Base-by-base conservation (phyloP, 2,888 invertebrate genomes). In the Chromoteleia sp. region DNA sequence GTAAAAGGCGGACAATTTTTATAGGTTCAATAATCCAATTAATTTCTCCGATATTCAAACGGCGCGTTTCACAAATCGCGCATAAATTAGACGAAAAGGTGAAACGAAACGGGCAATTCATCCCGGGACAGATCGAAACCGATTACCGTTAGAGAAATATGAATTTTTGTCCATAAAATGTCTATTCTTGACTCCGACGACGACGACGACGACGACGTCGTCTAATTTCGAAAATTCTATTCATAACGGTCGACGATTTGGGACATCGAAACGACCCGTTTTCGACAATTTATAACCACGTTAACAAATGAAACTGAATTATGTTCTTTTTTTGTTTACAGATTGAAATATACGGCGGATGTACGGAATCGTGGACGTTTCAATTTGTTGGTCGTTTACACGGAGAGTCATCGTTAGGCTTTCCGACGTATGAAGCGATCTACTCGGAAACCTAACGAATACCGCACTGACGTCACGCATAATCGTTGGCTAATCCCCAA, bases 401-500 rank as follows among this genome's bases (percentile, higher is more conserved):
- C 12, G 1, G 19, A 12, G 29, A 15, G 14, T 67, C 39, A 67
- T 41, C 65, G 52, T 48, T 17, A 30, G 30, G 14, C 45, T 61
- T 45, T 21, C 15, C 29, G 45, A 54, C 45, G 45, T 45, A 45
- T 29, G 29, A 50, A 50, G 50, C 14, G 50, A 50, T 50, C 50
- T 7, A 15, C 29, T 68, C 74, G 68, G 82, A 82, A 82, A 79
- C 82, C 82, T 58, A 73, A 82, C 82, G 74, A 78, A 61, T 82
- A 79, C 74, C 67, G 33, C 45, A 45, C 33, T 82, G 78, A 82
- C 82, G 82, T 82, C 82, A 79, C 61, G 39, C 68, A 54, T 82
- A 82, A 82, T 82, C 82, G 65, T 50, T 17, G 43, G 59, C 59
- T 82, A 78, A 82, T 78, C 78, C 82, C 76, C 73, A 19, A 73